Evolutionary conservation across 2,113 vertebrate species (phyloP).

Genomic region (Acrocephalus arundinaceus): DNA sequence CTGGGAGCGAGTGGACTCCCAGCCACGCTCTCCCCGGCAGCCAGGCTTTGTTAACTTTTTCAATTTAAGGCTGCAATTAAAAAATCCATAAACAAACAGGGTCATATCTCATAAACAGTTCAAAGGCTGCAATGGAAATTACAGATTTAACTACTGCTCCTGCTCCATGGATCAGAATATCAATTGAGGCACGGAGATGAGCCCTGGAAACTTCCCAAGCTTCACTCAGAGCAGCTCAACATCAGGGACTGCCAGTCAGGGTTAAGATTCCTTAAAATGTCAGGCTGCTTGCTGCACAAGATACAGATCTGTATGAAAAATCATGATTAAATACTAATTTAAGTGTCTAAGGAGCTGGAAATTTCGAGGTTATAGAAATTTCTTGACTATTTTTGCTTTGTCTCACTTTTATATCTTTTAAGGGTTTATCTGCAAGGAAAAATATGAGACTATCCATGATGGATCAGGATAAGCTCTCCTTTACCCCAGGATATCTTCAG

Average conservation of each 20-base stretch:
- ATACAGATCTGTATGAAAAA: background rate
- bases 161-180: background rate
- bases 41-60: background rate
- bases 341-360: background rate
- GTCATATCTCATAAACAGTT: background rate
- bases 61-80: background rate
- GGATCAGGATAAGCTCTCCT: background rate
- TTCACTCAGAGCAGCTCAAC: background rate
- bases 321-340: background rate
- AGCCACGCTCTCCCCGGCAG: background rate
- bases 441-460: background rate
- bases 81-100: background rate
- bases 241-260: background rate
- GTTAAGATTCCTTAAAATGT: background rate
- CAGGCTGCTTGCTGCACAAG: background rate
- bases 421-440: background rate
- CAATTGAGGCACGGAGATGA: background rate
- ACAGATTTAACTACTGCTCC: background rate
- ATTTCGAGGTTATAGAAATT: background rate
- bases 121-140: conserved; percentile 13
- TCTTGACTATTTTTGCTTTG: background rate
- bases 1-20: rapidly evolving
- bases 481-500: background rate
- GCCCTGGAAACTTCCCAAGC: background rate
- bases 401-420: background rate